phyloP scores from a whole-genome alignment of 2,113 vertebrate genomes.

The Chaetodon trifascialis region DNA sequence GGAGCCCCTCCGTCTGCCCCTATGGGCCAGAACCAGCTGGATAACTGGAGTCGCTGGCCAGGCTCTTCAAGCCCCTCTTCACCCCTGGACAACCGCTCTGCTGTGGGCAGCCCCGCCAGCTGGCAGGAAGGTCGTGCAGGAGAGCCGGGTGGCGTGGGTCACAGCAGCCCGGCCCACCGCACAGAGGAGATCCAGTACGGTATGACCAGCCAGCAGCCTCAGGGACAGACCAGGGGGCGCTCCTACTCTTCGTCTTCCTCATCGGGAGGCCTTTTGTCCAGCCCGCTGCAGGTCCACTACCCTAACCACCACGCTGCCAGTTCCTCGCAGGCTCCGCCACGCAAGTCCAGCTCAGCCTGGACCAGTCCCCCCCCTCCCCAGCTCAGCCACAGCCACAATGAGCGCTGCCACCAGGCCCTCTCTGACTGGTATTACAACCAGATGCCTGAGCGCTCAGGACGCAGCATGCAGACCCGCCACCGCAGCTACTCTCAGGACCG shows the following conservation, averaged over 20 bases:
- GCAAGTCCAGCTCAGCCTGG: constrained; percentile 73
- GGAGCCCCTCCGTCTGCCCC: constrained; percentile 73
- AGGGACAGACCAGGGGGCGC: constrained; percentile 80
- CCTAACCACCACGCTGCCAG: constrained; percentile 78
- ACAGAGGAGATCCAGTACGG: constrained; percentile 86
- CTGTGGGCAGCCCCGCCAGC: constrained; percentile 71
- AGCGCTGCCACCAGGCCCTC: constrained; percentile 90
- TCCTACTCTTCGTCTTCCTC: constrained; percentile 86
- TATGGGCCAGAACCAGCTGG: constrained; percentile 84
- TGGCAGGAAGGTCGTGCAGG: constrained; percentile 77
- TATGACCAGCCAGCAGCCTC: constrained; percentile 82
- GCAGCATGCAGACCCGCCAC: constrained; percentile 87
- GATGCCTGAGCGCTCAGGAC: constrained; percentile 84
- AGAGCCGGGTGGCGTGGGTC: constrained; percentile 79
- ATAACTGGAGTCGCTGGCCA: constrained; percentile 84
- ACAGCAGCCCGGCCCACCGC: constrained; percentile 85
- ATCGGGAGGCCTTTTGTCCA: constrained; percentile 77
- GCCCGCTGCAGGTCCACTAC: constrained; percentile 80
- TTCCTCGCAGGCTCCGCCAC: constrained; percentile 73
- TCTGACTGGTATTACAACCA: constrained; percentile 94
- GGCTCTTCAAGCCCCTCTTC: constrained; percentile 81
- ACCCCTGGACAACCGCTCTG: constrained; percentile 80
- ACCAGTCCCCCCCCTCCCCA: constrained; percentile 77
- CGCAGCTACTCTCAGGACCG: constrained; percentile 96
- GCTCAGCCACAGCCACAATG: constrained; percentile 59